These are phyloP conservation scores for Epinephelus moara DNA, from an alignment of 2,113 vertebrate species.

Conservation along the genomic window DNA sequence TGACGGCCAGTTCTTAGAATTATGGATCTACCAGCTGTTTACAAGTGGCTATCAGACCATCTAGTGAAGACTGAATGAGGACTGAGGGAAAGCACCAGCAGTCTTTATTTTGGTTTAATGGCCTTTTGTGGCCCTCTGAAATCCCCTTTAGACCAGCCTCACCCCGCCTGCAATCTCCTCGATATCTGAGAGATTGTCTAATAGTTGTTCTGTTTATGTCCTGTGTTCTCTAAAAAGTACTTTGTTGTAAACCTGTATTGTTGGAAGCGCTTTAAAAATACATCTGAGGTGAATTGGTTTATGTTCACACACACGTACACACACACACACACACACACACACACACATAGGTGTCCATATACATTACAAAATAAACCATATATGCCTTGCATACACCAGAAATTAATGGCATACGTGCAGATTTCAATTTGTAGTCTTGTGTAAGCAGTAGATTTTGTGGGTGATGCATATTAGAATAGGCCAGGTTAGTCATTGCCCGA, in stretches of 20 bases:
- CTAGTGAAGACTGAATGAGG: conserved; percentile 33
- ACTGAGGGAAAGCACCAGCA: conserved; percentile 60
- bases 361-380: not conserved
- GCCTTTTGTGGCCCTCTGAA: conserved; percentile 59
- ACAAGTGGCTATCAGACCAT: conserved; percentile 43
- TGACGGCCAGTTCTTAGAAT: conserved; percentile 23
- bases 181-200: conserved; percentile 60
- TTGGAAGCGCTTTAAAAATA: conserved; percentile 56
- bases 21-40: conserved; percentile 66
- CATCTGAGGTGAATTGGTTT: conserved; percentile 7
- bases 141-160: conserved; percentile 46
- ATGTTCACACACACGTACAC: not conserved
- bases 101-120: conserved; percentile 65
- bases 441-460: not conserved
- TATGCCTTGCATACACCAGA: not conserved
- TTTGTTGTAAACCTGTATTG: conserved; percentile 68
- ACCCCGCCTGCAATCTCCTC: conserved; percentile 38
- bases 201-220: conserved; percentile 66
- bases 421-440: not conserved
- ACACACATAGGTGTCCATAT: not conserved
- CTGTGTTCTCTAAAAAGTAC: conserved; percentile 51
- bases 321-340: conserved; percentile 1
- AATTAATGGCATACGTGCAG: not conserved
- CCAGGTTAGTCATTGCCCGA: not conserved
- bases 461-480: not conserved